A percentile compares a stretch with the other conserved stretches of the same genome.
Conservation (phyloP, 2,888 invertebrate genomes). For the Agriopis leucophaearia region DNA sequence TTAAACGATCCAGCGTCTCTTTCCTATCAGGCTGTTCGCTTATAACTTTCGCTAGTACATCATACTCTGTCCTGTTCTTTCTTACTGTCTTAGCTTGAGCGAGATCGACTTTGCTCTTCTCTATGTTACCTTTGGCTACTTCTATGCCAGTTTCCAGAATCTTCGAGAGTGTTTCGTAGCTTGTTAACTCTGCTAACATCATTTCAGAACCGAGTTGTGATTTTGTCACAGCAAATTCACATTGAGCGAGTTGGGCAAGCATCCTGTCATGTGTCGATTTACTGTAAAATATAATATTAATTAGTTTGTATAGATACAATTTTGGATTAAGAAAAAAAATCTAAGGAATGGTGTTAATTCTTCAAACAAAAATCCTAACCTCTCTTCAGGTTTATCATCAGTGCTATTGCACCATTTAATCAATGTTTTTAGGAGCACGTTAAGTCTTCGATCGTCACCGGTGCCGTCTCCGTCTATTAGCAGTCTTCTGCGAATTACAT, state of each 20-base stretch:
- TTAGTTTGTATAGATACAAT: too few species aligned
- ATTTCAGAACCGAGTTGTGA: constrained; percentile 92
- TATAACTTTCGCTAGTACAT: constrained; percentile 96
- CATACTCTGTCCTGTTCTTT: constrained; percentile 97
- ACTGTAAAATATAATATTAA: constrained; percentile 68
- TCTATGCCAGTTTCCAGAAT: constrained; percentile 93
- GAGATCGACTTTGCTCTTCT: constrained; percentile 92
- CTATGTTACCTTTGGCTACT: constrained; percentile 92
- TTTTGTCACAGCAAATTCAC: constrained; percentile 95
- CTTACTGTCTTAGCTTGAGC: constrained; percentile 94
- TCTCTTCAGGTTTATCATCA: constrained; percentile 89
- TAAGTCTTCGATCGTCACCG: constrained; percentile 96
- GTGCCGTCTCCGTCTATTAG: constrained; percentile 99
- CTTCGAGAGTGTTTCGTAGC: constrained; percentile 92
- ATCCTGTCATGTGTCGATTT: constrained; percentile 92
- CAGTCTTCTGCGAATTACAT: constrained; percentile 95
- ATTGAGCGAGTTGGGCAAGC: constrained; percentile 93
- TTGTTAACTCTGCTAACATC: constrained; percentile 93
- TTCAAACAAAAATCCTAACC: constrained; percentile 70
- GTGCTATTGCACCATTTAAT: constrained; percentile 92
- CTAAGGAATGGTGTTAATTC: too few species aligned
- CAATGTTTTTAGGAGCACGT: constrained; percentile 93
- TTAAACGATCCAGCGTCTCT: constrained; percentile 90
- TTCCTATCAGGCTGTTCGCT: constrained; percentile 95
- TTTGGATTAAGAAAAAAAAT: too few species aligned